Conservation (phyloP, 1,140 invertebrate genomes). For the Lethrus apterus region DNA sequence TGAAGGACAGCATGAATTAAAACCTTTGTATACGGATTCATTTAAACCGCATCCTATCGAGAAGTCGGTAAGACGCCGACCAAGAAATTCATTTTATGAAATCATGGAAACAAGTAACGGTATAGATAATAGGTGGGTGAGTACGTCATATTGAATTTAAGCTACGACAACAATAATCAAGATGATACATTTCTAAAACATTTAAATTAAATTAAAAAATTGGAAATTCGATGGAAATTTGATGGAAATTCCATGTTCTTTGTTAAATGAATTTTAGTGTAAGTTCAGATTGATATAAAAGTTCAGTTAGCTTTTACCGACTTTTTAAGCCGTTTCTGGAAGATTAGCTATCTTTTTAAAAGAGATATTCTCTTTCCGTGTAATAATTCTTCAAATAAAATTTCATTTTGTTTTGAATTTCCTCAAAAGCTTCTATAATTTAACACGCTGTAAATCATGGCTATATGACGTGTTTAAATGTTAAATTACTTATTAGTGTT, state of each 20-base stretch:
- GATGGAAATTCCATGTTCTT: background rate
- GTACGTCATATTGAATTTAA: slow-evolving; percentile 7
- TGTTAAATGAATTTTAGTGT: background rate
- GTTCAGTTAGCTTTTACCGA: background rate
- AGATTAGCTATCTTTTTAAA: too few relatives aligned
- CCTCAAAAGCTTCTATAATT: background rate
- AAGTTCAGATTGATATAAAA: background rate
- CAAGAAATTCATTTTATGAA: slow-evolving; percentile 5
- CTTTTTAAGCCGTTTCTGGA: background rate
- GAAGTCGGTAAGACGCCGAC: slow-evolving; percentile 2
- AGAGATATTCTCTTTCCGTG: too few relatives aligned
- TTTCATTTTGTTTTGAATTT: background rate
- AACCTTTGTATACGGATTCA: slow-evolving; percentile 23
- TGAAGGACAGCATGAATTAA: slow-evolving; percentile 20
- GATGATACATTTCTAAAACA: background rate
- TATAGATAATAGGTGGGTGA: slow-evolving; percentile 16
- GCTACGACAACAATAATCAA: background rate
- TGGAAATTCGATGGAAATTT: too few relatives aligned
- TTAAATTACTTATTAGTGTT: background rate
- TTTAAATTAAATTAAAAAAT: too few relatives aligned
- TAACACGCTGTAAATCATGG: background rate
- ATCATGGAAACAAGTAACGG: slow-evolving; percentile 15
- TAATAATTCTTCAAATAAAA: background rate
- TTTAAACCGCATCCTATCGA: slow-evolving; percentile 18
- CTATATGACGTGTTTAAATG: too few relatives aligned